Percentiles rank a stretch among this genome's conserved stretches.
Evolutionary conservation across 2,888 invertebrate genomes (phyloP).

Genomic region (Brachypalpus laphriformis): DNA sequence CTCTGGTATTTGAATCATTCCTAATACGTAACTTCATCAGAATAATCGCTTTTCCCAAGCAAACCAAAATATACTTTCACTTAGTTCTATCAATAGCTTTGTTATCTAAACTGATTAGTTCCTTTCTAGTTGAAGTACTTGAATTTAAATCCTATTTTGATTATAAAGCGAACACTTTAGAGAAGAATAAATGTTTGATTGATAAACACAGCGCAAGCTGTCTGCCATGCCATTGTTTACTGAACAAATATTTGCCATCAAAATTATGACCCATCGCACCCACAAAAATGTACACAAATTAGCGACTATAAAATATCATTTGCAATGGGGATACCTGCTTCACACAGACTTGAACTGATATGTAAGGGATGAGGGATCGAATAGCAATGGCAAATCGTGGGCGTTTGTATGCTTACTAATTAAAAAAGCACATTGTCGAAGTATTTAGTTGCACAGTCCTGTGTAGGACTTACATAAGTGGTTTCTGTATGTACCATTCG

Average conservation of each 20-base stretch:
- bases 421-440: neutral
- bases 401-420: neutral
- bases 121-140: neutral
- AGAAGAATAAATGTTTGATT: conserved; percentile 25
- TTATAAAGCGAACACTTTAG: conserved; percentile 4
- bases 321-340: neutral
- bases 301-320: conserved; percentile 56
- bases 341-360: neutral
- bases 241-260: conserved; percentile 36
- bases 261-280: conserved; percentile 51
- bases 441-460: no score
- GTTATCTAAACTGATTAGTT: neutral
- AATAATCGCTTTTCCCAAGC: no score
- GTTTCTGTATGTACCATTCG: neutral
- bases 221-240: conserved; percentile 28
- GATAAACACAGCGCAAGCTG: conserved; percentile 38
- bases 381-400: neutral
- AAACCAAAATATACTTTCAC: neutral
- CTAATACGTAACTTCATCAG: no score
- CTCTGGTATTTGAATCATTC: no score
- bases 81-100: neutral
- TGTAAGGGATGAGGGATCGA: neutral
- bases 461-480: neutral
- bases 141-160: neutral
- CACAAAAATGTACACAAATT: conserved; percentile 56